Conservation (phyloP, 2,888 invertebrate species). For the Notodonta dromedarius region DNA sequence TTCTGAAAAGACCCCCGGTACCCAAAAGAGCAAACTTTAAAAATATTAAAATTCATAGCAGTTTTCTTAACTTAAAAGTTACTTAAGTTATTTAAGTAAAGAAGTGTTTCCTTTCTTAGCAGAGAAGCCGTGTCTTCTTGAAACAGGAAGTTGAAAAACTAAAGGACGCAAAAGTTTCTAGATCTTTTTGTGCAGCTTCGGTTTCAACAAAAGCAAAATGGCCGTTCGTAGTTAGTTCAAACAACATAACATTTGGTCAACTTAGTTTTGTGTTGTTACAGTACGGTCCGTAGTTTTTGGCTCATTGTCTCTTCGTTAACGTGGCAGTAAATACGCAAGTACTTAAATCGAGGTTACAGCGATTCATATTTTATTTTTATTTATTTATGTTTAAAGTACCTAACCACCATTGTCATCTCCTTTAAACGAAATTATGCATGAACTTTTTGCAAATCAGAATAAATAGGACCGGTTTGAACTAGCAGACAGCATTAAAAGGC, state of each 20-base stretch:
- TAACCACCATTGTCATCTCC: background rate
- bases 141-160: conserved; percentile 49
- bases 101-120: conserved; percentile 47
- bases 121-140: conserved; percentile 40
- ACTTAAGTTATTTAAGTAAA: conserved; percentile 44
- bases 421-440: conserved; percentile 16
- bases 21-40: conserved; percentile 21
- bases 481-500: conserved; percentile 19
- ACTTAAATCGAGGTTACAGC: no score
- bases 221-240: conserved; percentile 21
- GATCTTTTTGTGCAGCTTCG: conserved; percentile 38
- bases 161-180: conserved; percentile 40
- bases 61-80: conserved; percentile 42
- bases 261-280: conserved; percentile 24
- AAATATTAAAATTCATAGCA: conserved; percentile 40
- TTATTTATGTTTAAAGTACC: background rate
- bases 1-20: conserved; percentile 7
- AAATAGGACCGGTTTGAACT: conserved; percentile 10
- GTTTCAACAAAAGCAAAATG: conserved; percentile 32
- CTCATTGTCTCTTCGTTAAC: conserved; percentile 19
- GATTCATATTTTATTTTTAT: no score
- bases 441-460: conserved; percentile 14
- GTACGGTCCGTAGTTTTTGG: conserved; percentile 10
- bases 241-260: conserved; percentile 35
- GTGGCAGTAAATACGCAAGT: conserved; percentile 9